Conservation (phyloP, 1,140 invertebrate genomes). For the Magallana gigas region DNA sequence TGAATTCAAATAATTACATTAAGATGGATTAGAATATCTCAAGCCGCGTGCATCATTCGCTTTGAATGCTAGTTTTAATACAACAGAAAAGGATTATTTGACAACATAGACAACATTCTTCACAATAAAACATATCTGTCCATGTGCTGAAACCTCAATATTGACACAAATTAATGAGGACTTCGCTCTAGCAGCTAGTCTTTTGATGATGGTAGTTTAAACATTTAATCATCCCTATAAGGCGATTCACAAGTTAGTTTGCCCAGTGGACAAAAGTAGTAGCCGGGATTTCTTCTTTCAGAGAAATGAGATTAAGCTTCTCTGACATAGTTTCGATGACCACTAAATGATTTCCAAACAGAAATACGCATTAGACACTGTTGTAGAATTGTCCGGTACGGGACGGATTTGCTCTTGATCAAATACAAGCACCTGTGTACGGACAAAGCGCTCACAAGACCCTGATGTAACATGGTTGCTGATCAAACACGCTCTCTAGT, state of each 20-base stretch:
- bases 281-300: neutral
- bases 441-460: slow-evolving; percentile 24
- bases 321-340: neutral
- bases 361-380: neutral
- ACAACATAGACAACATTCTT: too few species aligned
- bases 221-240: slow-evolving; percentile 12
- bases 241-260: neutral
- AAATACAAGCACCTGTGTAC: slow-evolving; percentile 2
- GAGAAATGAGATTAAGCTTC: neutral
- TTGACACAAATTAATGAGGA: slow-evolving; percentile 25
- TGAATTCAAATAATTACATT: too few species aligned
- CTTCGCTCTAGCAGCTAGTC: neutral
- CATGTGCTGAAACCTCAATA: slow-evolving; percentile 9
- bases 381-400: neutral
- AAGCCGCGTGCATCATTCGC: too few species aligned
- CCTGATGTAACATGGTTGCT: neutral
- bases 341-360: slow-evolving; percentile 31
- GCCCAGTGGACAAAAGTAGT: slow-evolving; percentile 3
- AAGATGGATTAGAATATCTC: too few species aligned
- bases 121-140: neutral
- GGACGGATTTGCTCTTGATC: slow-evolving; percentile 7
- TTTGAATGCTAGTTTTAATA: too few species aligned
- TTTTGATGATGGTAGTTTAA: slow-evolving; percentile 31
- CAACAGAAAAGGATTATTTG: too few species aligned
- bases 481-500: neutral